phyloP scores from a whole-genome alignment of 2,113 vertebrate species.

The Tachysurus fulvidraco region DNA sequence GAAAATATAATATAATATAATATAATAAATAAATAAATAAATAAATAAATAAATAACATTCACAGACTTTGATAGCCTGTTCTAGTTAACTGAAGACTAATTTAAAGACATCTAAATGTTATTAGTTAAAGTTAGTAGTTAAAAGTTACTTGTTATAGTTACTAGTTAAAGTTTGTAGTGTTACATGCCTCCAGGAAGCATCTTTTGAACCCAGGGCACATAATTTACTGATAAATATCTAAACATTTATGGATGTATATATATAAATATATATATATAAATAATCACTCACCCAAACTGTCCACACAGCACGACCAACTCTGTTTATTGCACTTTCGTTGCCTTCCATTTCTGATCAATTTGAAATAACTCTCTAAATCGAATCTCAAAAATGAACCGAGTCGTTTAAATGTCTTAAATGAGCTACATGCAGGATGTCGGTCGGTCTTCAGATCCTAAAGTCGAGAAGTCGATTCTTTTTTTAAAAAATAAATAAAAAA shows the following conservation, averaged over 20 bases:
- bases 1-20: neutral
- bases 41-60: too few relatives aligned
- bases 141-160: too few relatives aligned
- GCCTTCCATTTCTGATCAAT: slow-evolving; percentile 61
- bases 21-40: too few relatives aligned
- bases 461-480: slow-evolving; percentile 44
- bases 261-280: neutral
- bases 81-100: neutral
- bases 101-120: too few relatives aligned
- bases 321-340: slow-evolving; percentile 44
- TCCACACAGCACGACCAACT: slow-evolving; percentile 68
- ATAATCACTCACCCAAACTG: slow-evolving; percentile 68
- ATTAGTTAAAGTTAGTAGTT: neutral
- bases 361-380: too few relatives aligned
- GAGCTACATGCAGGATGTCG: neutral
- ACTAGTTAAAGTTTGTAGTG: neutral
- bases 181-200: neutral
- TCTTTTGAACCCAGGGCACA: neutral
- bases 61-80: neutral
- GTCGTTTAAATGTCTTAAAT: neutral
- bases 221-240: neutral
- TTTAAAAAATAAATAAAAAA: too few relatives aligned
- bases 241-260: neutral
- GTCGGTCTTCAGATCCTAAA: slow-evolving; percentile 54
- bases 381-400: too few relatives aligned